These are phyloP conservation scores for Eueides isabella DNA, from an alignment of 1,140 invertebrate genomes.

Conservation along the genomic window DNA sequence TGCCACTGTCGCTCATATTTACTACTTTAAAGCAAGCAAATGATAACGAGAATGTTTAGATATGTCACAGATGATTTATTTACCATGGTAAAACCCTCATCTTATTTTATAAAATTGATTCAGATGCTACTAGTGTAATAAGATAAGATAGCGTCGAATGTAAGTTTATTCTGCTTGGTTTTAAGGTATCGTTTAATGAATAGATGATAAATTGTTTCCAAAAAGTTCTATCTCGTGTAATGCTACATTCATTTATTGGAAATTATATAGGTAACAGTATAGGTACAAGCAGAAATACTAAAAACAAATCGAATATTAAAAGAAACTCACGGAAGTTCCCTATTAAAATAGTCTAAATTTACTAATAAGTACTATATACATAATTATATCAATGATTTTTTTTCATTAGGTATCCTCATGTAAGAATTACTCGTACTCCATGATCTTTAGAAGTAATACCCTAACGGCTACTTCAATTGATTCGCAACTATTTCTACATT, in stretches of 20 bases:
- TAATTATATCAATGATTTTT: too few relatives aligned
- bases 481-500: background rate
- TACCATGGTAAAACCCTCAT: conserved; percentile 60
- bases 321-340: too few relatives aligned
- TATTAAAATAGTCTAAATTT: too few relatives aligned
- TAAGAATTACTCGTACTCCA: background rate
- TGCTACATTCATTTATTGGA: too few relatives aligned
- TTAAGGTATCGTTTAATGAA: background rate
- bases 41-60: conserved; percentile 54
- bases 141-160: conserved; percentile 44
- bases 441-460: background rate
- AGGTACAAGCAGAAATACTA: too few relatives aligned
- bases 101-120: conserved; percentile 63
- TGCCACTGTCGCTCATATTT: conserved; percentile 61
- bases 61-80: conserved; percentile 63
- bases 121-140: conserved; percentile 51
- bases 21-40: conserved; percentile 48
- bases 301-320: too few relatives aligned
- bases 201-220: background rate
- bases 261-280: too few relatives aligned
- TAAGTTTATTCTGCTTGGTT: conserved; percentile 14
- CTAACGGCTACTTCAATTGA: background rate
- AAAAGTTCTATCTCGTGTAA: background rate
- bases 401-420: too few relatives aligned
- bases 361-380: too few relatives aligned